These are phyloP conservation scores for Protosalanx chinensis DNA, from an alignment of 2,797 vertebrate species.

Conservation along the genomic window DNA sequence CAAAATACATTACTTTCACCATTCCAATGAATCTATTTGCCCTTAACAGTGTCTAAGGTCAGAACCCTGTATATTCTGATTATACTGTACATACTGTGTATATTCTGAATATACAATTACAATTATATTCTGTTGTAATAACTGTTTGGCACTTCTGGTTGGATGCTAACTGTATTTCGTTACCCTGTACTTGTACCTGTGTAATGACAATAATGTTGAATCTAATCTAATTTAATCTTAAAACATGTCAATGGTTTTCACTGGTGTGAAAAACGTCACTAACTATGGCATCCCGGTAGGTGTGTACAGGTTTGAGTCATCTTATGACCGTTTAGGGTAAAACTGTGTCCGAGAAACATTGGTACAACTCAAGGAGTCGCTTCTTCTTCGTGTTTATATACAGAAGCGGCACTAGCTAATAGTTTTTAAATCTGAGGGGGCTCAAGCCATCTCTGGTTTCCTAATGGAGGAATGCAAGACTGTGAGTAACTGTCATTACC, in stretches of 20 bases:
- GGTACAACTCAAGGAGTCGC: not conserved
- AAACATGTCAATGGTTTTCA: no score
- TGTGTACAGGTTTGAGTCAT: not conserved
- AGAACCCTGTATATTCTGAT: no score
- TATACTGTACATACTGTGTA: no score
- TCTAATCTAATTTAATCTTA: no score
- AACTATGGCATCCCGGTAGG: not conserved
- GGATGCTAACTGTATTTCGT: no score
- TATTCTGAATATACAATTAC: no score
- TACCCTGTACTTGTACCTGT: no score
- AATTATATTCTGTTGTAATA: no score
- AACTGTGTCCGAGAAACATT: not conserved
- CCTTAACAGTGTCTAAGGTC: no score
- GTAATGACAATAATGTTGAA: no score
- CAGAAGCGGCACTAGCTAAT: not conserved
- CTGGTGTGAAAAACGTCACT: no score
- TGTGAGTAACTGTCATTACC: not conserved
- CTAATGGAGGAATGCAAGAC: not conserved
- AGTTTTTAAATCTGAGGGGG: not conserved
- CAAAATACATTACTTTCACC: not conserved
- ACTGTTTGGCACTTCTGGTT: no score
- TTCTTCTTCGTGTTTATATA: not conserved
- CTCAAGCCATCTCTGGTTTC: not conserved
- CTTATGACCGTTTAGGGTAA: not conserved
- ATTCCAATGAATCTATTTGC: constrained; percentile 1